phyloP scores from a whole-genome alignment of 2,888 invertebrate genomes.

The Macrophya alboannulata region DNA sequence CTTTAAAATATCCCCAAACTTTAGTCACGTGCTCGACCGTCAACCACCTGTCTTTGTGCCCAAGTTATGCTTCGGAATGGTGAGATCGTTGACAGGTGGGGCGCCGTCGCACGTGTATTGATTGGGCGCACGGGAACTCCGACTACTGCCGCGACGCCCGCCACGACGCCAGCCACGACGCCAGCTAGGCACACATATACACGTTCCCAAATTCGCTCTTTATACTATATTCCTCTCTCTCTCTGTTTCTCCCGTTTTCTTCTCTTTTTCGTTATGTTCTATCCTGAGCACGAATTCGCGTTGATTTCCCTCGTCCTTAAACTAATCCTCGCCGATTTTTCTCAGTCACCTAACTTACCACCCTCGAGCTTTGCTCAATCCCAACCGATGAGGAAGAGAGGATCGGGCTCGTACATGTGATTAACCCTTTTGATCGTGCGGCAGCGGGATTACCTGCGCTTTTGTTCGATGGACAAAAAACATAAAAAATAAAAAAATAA shows the following conservation, averaged over 20 bases:
- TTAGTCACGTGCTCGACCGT: slow-evolving; percentile 43
- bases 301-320: slow-evolving; percentile 39
- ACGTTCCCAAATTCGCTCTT: slow-evolving; percentile 53
- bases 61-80: slow-evolving; percentile 65
- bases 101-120: slow-evolving; percentile 75
- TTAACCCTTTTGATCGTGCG: slow-evolving; percentile 63
- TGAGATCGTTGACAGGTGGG: slow-evolving; percentile 72
- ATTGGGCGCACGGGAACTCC: slow-evolving; percentile 70
- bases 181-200: slow-evolving; percentile 57
- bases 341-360: slow-evolving; percentile 60
- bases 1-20: not conserved
- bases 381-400: slow-evolving; percentile 67
- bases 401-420: slow-evolving; percentile 59
- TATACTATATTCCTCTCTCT: slow-evolving; percentile 34
- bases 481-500: slow-evolving; percentile 10
- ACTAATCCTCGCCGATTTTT: slow-evolving; percentile 49
- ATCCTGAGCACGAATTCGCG: slow-evolving; percentile 41
- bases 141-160: slow-evolving; percentile 53
- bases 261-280: slow-evolving; percentile 50
- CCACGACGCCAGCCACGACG: slow-evolving; percentile 61
- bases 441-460: not conserved
- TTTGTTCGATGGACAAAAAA: not conserved
- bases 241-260: slow-evolving; percentile 45
- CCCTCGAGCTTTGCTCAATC: slow-evolving; percentile 79
- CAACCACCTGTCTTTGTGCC: slow-evolving; percentile 52